Evolutionary conservation across 2,797 vertebrate species (phyloP).

Genomic region (Cynopterus sphinx): DNA sequence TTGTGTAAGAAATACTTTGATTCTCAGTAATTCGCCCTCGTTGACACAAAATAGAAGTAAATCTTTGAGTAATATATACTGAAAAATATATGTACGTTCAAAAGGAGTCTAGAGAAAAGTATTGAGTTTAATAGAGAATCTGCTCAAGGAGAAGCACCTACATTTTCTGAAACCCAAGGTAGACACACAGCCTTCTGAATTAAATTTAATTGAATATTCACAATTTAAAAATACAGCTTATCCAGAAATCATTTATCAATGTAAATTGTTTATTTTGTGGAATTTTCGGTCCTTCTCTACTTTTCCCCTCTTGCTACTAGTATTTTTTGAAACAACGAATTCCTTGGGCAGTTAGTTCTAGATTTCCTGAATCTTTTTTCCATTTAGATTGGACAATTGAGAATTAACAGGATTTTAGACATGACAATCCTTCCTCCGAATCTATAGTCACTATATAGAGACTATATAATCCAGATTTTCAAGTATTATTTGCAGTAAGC

Average conservation of each 20-base stretch:
- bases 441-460: neutral
- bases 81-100: neutral
- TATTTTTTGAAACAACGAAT: neutral
- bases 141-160: neutral
- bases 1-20: neutral
- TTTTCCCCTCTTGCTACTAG: neutral
- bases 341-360: neutral
- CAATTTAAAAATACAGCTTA: neutral
- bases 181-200: neutral
- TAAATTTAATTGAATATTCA: conserved; percentile 3
- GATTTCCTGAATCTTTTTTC: neutral
- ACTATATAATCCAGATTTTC: neutral
- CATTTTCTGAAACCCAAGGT: neutral
- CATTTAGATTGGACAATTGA: neutral
- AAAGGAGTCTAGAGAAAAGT: neutral
- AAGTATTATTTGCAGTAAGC: neutral
- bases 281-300: neutral
- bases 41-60: neutral
- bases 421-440: neutral
- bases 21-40: neutral
- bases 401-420: neutral
- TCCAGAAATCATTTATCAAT: neutral
- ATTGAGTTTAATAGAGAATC: neutral
- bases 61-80: neutral
- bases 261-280: neutral